These are phyloP conservation scores for Onthophagus taurus DNA, from an alignment of 1,140 invertebrate genomes.

Conservation along the genomic window DNA sequence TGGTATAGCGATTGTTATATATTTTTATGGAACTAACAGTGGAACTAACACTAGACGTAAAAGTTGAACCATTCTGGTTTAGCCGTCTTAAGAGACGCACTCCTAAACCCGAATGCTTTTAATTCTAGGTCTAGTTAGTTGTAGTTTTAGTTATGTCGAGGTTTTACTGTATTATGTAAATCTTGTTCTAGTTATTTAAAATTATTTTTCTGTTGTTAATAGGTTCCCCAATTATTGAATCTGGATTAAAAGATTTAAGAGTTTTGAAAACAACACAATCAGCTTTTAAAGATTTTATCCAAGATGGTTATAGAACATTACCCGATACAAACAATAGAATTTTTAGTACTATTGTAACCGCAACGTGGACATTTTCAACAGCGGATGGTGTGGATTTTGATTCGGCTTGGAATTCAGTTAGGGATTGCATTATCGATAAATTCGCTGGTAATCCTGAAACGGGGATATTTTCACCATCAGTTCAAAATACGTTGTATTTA, in stretches of 20 bases:
- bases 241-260: constrained; percentile 54
- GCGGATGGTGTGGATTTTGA: constrained; percentile 54
- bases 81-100: no score
- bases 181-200: no score
- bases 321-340: constrained; percentile 64
- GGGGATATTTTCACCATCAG: constrained; percentile 61
- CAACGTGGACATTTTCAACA: constrained; percentile 59
- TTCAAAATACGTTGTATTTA: constrained; percentile 65
- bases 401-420: constrained; percentile 53
- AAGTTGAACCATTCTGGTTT: no score
- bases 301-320: constrained; percentile 64
- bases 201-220: no score
- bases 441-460: constrained; percentile 60
- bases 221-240: constrained; percentile 50
- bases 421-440: constrained; percentile 57
- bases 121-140: no score
- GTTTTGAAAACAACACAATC: constrained; percentile 69
- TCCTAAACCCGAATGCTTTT: no score
- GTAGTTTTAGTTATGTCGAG: no score
- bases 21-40: no score
- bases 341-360: constrained; percentile 60
- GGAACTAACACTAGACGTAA: no score
- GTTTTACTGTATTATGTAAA: no score
- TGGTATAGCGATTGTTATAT: no score
- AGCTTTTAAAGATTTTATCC: constrained; percentile 64